Base-by-base conservation (phyloP, 2,888 invertebrate genomes). In the Osmoderma eremita region DNA sequence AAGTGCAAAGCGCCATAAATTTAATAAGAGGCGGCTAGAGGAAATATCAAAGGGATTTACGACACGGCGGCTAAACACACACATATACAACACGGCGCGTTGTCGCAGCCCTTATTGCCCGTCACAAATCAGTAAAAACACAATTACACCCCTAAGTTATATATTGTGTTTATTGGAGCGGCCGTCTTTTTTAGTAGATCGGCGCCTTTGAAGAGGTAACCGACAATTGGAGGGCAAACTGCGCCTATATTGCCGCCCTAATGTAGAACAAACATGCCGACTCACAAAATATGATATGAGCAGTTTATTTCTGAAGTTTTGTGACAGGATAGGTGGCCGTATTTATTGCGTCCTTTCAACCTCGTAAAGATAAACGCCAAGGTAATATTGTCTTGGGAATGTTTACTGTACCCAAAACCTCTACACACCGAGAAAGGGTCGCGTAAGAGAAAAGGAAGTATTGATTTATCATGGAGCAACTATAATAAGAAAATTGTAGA, bases 111-210 rank as follows among this genome's bases (percentile, higher is more conserved):
- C 76, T 75, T 75, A 77, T 76, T 75, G 75, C 73, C 75, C 72
- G 74, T 76, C 76, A 75, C 75, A 76, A 78, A 78, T 78, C 77
- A 77, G 77, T 76, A 77, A 76, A n/a, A 77, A 76, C 75, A 75
- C 77, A 76, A 77, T 78, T 77, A 77, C 75, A 75, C 74, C 75
- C 30, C 75, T 71, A 69, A 72, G 75, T 74, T 75, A 74, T 77
- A 76, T 73, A 75, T 75, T 73, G 70, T 71, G 70, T 77, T 75
- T 76, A 75, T 77, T 76, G 74, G 73, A 71, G 69, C 71, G 71
- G 18, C 42, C 53, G 64, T 67, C 68, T 53, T 45, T 45, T 36
- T 45, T 30, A 20, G 71, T 61, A 67, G 41, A 71, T 67, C 76
- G 78, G 78, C 68, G 49, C 73, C 70, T 76, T 77, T 78, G 75